Conservation (phyloP, 2,113 vertebrate species). For the Peromyscus maniculatus region DNA sequence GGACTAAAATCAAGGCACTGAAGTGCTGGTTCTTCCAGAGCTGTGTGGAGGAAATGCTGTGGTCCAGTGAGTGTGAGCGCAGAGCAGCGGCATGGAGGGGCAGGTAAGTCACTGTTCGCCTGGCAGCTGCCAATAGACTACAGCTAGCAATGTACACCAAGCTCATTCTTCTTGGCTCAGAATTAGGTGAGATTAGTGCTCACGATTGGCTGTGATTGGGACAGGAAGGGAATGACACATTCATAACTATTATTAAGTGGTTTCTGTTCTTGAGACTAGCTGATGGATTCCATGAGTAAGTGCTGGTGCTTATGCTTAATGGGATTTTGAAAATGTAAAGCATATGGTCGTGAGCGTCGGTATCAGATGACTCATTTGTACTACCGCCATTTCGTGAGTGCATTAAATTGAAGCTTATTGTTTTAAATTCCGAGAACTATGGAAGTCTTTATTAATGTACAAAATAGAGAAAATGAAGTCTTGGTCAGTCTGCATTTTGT, state of each 20-base stretch:
- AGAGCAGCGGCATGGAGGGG: background rate
- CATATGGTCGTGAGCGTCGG: conserved; percentile 49
- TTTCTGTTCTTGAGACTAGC: conserved; percentile 58
- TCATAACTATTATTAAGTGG: conserved; percentile 48
- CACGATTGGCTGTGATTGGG: conserved; percentile 9
- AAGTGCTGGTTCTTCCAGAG: background rate
- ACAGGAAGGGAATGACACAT: conserved; percentile 44
- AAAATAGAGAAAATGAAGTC: conserved; percentile 10
- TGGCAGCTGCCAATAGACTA: background rate
- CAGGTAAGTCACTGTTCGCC: background rate
- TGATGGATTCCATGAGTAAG: conserved; percentile 55
- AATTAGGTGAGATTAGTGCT: conserved; percentile 39
- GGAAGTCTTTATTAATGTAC: conserved; percentile 44
- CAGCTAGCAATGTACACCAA: background rate
- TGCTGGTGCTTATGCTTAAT: conserved; percentile 56
- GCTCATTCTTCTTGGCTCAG: conserved; percentile 17
- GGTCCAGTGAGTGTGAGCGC: background rate
- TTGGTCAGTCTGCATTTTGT: background rate
- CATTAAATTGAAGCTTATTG: conserved; percentile 54
- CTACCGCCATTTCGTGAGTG: conserved; percentile 38
- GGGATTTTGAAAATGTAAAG: conserved; percentile 71
- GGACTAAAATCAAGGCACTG: background rate
- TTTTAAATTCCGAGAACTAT: conserved; percentile 40
- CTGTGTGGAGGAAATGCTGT: background rate
- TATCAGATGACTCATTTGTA: conserved; percentile 69